Percentiles rank a stretch among this genome's conserved stretches.
Evolutionary conservation across 2,888 invertebrate genomes (phyloP).

Genomic region (Hirtodrosophila histrioides): DNA sequence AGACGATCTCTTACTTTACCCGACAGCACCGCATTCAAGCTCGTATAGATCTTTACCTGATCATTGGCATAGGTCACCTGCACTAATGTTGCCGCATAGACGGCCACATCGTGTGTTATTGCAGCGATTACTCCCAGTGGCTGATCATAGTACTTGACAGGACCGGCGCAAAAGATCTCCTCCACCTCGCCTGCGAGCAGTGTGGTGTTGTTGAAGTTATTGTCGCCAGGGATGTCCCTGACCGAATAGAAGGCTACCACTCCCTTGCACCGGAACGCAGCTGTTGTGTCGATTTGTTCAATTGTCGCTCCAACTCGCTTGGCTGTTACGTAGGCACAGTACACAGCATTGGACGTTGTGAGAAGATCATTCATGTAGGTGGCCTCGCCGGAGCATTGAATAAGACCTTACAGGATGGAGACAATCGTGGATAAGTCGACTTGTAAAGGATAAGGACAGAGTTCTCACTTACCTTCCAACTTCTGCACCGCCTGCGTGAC

Average conservation of each 20-base stretch:
- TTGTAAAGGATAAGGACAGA: background rate
- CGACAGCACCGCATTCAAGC: constrained; percentile 85
- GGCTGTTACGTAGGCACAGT: constrained; percentile 86
- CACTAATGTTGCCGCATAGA: constrained; percentile 82
- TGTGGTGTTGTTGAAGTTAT: constrained; percentile 85
- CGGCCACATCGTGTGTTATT: constrained; percentile 86
- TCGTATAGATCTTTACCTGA: constrained; percentile 66
- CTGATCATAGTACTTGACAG: constrained; percentile 88
- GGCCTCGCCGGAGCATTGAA: constrained; percentile 90
- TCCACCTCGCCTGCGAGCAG: constrained; percentile 78
- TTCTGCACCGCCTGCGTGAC: constrained; percentile 91
- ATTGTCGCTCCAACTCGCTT: constrained; percentile 86
- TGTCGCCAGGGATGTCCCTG: constrained; percentile 87
- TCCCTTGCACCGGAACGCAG: constrained; percentile 85
- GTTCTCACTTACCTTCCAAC: constrained; percentile 86
- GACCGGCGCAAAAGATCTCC: constrained; percentile 80
- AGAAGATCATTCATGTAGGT: constrained; percentile 91
- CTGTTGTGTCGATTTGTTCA: constrained; percentile 83
- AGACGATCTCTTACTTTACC: constrained; percentile 62
- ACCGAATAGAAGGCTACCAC: constrained; percentile 87
- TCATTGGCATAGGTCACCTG: constrained; percentile 76
- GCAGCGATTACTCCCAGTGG: constrained; percentile 91
- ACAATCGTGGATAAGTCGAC: no score
- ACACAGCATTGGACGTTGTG: constrained; percentile 86
- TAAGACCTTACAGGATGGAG: constrained; percentile 56